Percentiles rank a stretch among this genome's conserved stretches.
Conservation (phyloP, 1,140 invertebrate genomes). For the Lucilia cuprina region DNA sequence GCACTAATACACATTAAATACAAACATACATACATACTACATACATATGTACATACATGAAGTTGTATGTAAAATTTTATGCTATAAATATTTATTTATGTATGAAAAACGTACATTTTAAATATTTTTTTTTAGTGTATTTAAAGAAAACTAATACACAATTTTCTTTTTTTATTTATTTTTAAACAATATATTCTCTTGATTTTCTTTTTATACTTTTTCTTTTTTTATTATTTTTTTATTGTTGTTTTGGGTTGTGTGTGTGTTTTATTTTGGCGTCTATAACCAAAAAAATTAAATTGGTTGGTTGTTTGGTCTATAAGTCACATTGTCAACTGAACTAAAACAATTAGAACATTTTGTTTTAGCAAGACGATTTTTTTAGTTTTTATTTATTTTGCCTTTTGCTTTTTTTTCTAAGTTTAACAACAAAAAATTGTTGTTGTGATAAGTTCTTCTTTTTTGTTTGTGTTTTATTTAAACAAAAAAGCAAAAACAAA, state of each 20-base stretch:
- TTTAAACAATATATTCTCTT: background rate
- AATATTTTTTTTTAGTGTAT: background rate
- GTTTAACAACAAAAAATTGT: background rate
- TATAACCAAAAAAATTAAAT: background rate
- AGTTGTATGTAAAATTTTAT: background rate
- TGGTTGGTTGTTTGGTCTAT: background rate
- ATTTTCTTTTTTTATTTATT: background rate
- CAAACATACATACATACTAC: background rate
- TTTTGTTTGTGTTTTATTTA: background rate
- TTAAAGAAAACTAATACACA: background rate
- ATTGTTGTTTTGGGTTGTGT: background rate
- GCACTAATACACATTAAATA: background rate
- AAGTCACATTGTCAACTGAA: conserved; percentile 30
- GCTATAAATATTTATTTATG: background rate
- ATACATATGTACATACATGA: background rate
- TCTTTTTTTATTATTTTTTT: background rate
- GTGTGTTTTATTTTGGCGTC: too few species aligned
- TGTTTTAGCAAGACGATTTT: background rate
- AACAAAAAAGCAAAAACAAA: background rate
- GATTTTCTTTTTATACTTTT: background rate
- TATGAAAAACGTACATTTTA: background rate
- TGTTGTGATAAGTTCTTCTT: background rate
- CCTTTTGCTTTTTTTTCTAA: background rate
- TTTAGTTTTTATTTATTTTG: background rate
- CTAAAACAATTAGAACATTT: conserved; percentile 26